phyloP scores from a whole-genome alignment of 2,797 vertebrate species.

The Podarcis lilfordi region DNA sequence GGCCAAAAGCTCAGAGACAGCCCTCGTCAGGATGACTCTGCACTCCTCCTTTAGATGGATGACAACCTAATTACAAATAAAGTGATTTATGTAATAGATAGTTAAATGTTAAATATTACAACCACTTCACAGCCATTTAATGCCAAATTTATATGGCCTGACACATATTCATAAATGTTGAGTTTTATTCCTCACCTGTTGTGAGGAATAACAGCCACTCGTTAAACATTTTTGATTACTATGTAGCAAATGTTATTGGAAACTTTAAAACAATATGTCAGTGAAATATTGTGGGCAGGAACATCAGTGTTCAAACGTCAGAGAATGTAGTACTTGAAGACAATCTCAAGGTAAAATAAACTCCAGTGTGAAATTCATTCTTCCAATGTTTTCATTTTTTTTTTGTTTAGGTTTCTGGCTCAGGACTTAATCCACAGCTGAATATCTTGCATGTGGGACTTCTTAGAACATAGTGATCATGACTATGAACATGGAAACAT shows the following conservation, averaged over 20 bases:
- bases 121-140: slow-evolving; percentile 40
- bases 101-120: slow-evolving; percentile 52
- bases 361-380: not conserved
- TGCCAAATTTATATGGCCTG: slow-evolving; percentile 37
- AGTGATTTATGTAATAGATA: slow-evolving; percentile 50
- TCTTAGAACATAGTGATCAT: not conserved
- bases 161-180: not conserved
- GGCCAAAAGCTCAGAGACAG: slow-evolving; percentile 32
- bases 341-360: not conserved
- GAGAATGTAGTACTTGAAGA: not conserved
- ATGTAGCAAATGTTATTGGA: not conserved
- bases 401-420: not conserved
- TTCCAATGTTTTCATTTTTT: not conserved
- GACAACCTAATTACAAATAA: slow-evolving; percentile 53
- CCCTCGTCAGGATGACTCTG: slow-evolving; percentile 34
- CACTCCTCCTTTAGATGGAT: slow-evolving; percentile 43
- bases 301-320: not conserved
- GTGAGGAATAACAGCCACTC: not conserved
- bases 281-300: not conserved
- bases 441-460: not conserved
- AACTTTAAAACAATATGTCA: not conserved
- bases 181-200: slow-evolving; percentile 3
- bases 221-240: slow-evolving; percentile 12
- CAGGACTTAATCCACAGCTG: not conserved
- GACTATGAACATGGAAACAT: not conserved